phyloP scores from a whole-genome alignment of 2,888 invertebrate species.

The Cheilosia vulpina region DNA sequence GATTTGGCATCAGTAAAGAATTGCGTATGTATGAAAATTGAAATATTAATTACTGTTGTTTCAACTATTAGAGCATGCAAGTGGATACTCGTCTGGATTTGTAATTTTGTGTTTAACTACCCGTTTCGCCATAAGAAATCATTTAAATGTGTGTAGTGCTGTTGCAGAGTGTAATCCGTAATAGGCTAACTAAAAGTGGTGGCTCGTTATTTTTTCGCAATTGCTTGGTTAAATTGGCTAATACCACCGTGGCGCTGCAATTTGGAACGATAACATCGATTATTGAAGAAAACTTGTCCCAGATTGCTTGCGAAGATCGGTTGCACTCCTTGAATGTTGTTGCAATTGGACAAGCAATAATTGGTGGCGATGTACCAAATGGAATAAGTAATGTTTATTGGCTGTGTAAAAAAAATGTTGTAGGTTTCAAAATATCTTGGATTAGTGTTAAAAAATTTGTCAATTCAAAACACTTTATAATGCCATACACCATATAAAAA shows the following conservation, averaged over 20 bases:
- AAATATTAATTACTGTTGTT: constrained; percentile 16
- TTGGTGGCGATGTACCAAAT: not conserved
- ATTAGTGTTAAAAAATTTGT: not conserved
- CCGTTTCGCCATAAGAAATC: constrained; percentile 63
- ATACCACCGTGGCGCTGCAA: constrained; percentile 11
- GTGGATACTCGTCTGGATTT: constrained; percentile 28
- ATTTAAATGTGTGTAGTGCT: constrained; percentile 13
- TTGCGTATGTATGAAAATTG: constrained; percentile 63
- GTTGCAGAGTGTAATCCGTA: constrained; percentile 17
- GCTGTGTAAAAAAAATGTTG: constrained; percentile 1
- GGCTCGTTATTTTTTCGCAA: constrained; percentile 35
- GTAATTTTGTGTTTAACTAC: constrained; percentile 47
- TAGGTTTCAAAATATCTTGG: not conserved
- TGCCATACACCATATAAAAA: not conserved
- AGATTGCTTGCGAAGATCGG: constrained; percentile 29
- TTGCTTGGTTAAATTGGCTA: constrained; percentile 43
- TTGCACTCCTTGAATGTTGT: not conserved
- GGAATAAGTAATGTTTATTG: not conserved
- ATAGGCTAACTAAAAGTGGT: constrained; percentile 6
- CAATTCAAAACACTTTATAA: not conserved
- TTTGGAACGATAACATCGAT: constrained; percentile 18
- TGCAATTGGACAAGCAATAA: not conserved
- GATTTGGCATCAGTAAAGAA: constrained; percentile 53
- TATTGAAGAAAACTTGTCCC: constrained; percentile 61
- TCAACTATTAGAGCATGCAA: constrained; percentile 30